Base-by-base conservation (phyloP, 2,113 vertebrate species). In the Pipa parva region DNA sequence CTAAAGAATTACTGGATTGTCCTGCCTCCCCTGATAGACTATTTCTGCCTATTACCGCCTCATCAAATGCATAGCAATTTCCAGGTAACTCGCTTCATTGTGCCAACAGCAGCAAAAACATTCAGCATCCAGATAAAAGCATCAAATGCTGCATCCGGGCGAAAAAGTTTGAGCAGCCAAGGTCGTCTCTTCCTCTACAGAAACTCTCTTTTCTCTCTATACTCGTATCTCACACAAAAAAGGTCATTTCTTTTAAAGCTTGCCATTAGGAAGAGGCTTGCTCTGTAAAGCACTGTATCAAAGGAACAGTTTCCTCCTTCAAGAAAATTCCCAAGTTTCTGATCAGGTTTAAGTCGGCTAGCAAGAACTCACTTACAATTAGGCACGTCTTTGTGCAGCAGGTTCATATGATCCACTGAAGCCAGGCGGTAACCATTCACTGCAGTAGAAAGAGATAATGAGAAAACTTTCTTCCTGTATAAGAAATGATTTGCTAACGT, bases 281-380 rank as follows among this genome's bases (percentile, higher is more conserved):
- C 77, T 82, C 84, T 89, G 87, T 85, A 87, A 87, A 89, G 84
- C 63, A 69, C 0, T 10, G 76, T 86, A 86, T 89, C 84, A 89
- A 90, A 89, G 81, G 55, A 1, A 54, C 50, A 28, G 17, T 8
- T 58, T 20, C 25, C 22, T 33, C 20, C 79, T 42, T 63, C 22
- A 57, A 48, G 48, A 78, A 82, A 86, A 85, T 85, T 89, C 85
- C 82, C 78, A 72, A 88, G 80, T 88, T 88, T 81, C 81, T 73
- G 78, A 87, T 86, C 82, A 80, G 62, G 84, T 85, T 83, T 78
- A 79, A 85, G 82, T 73, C 81, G 75, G 70, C 71, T 78, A 77
- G 67, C 85, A 72, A 79, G 80, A 84, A 75, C 73, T 72, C 72
- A 31, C 81, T 84, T 84, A 79, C 84, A 81, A 84, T 85, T 51